phyloP scores from a whole-genome alignment of 2,113 vertebrate species.

The Hemicordylus capensis region DNA sequence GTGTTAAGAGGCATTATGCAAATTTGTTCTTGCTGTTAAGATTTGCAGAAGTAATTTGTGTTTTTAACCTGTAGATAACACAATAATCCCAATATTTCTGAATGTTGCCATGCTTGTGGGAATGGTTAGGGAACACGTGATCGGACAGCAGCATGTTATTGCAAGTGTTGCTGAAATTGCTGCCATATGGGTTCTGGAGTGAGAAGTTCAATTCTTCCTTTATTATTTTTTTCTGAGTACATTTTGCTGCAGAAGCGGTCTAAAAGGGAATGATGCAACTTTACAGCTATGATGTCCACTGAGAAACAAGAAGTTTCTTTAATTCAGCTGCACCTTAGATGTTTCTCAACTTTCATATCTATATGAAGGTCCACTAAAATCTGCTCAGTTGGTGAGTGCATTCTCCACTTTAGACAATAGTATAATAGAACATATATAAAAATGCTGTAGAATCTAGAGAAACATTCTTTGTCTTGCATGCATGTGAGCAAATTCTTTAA shows the following conservation, averaged over 20 bases:
- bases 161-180: neutral
- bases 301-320: constrained; percentile 48
- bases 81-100: neutral
- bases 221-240: constrained; percentile 13
- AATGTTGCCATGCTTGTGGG: too few relatives aligned
- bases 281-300: constrained; percentile 37
- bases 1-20: neutral
- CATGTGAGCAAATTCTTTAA: neutral
- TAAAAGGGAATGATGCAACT: constrained; percentile 45
- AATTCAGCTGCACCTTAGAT: neutral
- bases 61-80: neutral
- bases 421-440: neutral
- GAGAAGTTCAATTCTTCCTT: constrained; percentile 40
- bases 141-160: neutral
- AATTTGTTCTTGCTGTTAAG: neutral
- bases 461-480: neutral
- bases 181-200: neutral
- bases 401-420: neutral
- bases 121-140: neutral
- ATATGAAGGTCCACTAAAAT: neutral
- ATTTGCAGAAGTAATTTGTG: neutral
- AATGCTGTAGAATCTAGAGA: neutral
- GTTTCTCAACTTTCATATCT: neutral
- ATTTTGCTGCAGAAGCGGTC: constrained; percentile 27
- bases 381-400: neutral